Evolutionary conservation across 2,113 vertebrate species (phyloP), one percentile per base, ranked within the genome.

Genomic region (Poicephalus meyeri): DNA sequence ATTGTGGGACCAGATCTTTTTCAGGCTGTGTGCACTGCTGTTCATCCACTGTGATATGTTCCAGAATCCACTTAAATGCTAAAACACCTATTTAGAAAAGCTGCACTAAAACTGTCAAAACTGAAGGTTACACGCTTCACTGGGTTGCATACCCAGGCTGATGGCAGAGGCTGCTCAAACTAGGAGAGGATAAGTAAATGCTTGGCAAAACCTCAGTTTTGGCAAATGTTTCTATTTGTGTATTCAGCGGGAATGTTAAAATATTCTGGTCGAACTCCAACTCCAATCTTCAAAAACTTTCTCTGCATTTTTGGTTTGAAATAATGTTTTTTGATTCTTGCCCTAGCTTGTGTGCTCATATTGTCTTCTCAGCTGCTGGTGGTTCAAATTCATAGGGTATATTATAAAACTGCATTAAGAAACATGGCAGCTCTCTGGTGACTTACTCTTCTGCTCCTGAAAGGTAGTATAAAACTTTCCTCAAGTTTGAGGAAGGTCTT

Each of bases 71-170:
- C 66, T 80, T 55, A 39, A 69, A 33, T 76, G 82, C 85, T 88
- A 1, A 77, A 50, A 3, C 14, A 2, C 0, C 0, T 3, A 0
- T 5, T 73, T 11, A 42, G 35, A 28, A 37, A 23, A 61, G 44
- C 69, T 79, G 23, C 53, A 1, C 53, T 33, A 49, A 49, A 60
- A 5, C 23, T 42, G 2, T 31, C 29, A 3, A 3, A 46, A 0
- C 20, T 3, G 58, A 11, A 39, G 66, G 61, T 2, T 74, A 3
- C 31, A 2, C 3, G 0, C 17, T 74, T 15, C 42, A 31, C 33
- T 19, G 35, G 13, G 58, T 9, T 44, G 7, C 5, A 3, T 7
- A 24, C 20, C 23, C 7, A 10, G 63, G 56, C 21, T 39, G 21
- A 1, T 26, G 31, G 64, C 85, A 56, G 18, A 16, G 69, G 20